phyloP scores from a whole-genome alignment of 2,797 vertebrate genomes.

The Lemur catta region DNA sequence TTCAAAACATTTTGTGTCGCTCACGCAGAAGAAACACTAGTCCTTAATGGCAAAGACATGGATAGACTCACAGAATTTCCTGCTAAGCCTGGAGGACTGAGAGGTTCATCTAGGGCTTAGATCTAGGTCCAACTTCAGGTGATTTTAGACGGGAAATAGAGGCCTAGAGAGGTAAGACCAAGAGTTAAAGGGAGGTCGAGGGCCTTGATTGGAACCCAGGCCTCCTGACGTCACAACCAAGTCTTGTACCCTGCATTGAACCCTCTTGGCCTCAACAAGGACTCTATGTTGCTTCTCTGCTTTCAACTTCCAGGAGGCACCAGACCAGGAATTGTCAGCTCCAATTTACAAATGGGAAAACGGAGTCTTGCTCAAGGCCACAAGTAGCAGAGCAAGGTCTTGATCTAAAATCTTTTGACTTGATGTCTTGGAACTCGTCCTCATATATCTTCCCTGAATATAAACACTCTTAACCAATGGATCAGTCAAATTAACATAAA shows the following conservation, averaged over 20 bases:
- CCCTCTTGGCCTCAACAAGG: fast-evolving
- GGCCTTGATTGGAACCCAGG: neutral
- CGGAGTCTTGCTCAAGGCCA: fast-evolving
- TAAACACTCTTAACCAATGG: fast-evolving
- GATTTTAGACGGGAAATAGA: neutral
- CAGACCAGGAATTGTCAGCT: neutral
- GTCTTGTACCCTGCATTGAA: fast-evolving
- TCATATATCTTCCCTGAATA: too few species aligned
- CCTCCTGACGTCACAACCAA: neutral
- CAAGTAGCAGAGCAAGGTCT: neutral
- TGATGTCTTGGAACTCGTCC: too few species aligned
- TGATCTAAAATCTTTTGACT: neutral
- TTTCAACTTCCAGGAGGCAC: neutral
- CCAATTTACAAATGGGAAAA: neutral
- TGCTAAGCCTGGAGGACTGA: too few species aligned
- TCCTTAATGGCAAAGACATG: neutral
- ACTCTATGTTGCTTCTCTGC: fast-evolving
- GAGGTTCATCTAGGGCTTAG: neutral
- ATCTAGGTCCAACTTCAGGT: fast-evolving
- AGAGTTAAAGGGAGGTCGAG: neutral
- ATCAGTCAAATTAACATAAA: neutral
- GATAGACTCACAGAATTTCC: neutral
- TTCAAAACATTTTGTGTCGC: slow-evolving; percentile 66
- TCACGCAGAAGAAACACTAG: slow-evolving; percentile 54
- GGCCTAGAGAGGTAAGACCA: neutral